Evolutionary conservation across 2,797 vertebrate genomes (phyloP), one percentile per base, ranked within the genome.

Genomic region (Halcyon chelicuti): DNA sequence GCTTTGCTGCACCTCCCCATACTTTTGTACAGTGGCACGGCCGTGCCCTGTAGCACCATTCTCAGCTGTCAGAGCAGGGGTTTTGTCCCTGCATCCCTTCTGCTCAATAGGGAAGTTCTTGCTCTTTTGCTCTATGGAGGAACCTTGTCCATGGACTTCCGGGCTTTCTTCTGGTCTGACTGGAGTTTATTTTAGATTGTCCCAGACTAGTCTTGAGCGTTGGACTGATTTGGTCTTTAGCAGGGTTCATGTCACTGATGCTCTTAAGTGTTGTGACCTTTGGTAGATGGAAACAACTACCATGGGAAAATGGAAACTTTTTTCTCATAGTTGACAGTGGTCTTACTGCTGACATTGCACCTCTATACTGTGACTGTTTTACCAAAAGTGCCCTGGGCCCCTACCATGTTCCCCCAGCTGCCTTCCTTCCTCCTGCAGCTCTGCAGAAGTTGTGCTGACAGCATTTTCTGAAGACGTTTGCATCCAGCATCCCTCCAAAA

Each of bases 391-490:
- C n/a, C 37, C 61, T 46, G 62, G 58, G 66, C 8, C 58, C 28
- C 29, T 54, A 71, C 21, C 51, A 46, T 14, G 4, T 20, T 80
- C n/a, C 65, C 22, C 44, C 7, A 2, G 31, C 10, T 25, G 22
- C 51, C 57, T 84, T 51, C 63, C 74, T 94, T 86, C 85, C 46
- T 95, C 37, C 73, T 88, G 47, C 44, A 87, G 22, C 60, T 74
- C 74, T 90, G 72, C 72, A 71, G 44, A 39, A 70, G n/a, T 71
- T 85, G 35, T 88, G 70, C 73, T 91, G 88, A 90, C 88, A 80
- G 23, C 31, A 44, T 86, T 86, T 96, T 88, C 94, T 78, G 86
- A 94, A 83, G 73, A 88, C 18, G 4, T 66, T 57, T 93, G 57
- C 33, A 86, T 61, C n/a, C 61, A 77, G 9, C n/a, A 47, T 74